Percentiles rank a stretch among this genome's conserved stretches.
Conservation (phyloP, 2,888 invertebrate species). For the Parasteatoda lunata region DNA sequence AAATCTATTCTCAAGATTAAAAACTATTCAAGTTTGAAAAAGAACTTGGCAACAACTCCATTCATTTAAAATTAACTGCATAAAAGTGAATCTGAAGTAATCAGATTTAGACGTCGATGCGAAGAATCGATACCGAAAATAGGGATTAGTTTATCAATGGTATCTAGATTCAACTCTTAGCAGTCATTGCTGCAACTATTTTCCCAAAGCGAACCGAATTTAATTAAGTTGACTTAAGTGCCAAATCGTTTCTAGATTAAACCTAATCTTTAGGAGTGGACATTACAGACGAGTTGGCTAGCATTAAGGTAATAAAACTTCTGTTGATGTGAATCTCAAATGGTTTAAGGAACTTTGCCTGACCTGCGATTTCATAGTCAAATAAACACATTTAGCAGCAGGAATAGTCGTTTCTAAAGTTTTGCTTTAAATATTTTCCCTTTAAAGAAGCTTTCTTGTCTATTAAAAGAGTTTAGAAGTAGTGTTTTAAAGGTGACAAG, state of each 20-base stretch:
- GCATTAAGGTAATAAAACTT: slow-evolving; percentile 66
- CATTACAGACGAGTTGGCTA: slow-evolving; percentile 66
- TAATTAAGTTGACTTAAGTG: slow-evolving; percentile 65
- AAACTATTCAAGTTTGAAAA: neutral
- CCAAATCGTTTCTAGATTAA: slow-evolving; percentile 64
- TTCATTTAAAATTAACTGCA: neutral
- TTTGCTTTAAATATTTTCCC: slow-evolving; percentile 47
- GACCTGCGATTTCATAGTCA: slow-evolving; percentile 55
- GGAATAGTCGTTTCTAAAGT: slow-evolving; percentile 53
- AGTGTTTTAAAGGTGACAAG: slow-evolving; percentile 47
- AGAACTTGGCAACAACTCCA: neutral
- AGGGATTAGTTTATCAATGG: slow-evolving; percentile 44
- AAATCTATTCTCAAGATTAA: neutral
- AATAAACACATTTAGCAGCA: slow-evolving; percentile 61
- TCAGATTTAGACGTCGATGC: slow-evolving; percentile 12
- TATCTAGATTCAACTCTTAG: slow-evolving; percentile 8
- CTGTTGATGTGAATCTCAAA: slow-evolving; percentile 59
- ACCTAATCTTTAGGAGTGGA: slow-evolving; percentile 67
- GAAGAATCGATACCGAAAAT: slow-evolving; percentile 24
- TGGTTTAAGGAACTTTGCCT: slow-evolving; percentile 61
- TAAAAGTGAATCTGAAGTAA: slow-evolving; percentile 4
- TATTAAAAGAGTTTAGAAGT: slow-evolving; percentile 58
- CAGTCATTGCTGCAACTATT: slow-evolving; percentile 30
- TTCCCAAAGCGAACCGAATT: slow-evolving; percentile 58
- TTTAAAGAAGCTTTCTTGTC: slow-evolving; percentile 43